A percentile compares a stretch with the other conserved stretches of the same genome.
Evolutionary conservation across 2,888 invertebrate genomes (phyloP).

Genomic region (Meghimatium bilineatum): DNA sequence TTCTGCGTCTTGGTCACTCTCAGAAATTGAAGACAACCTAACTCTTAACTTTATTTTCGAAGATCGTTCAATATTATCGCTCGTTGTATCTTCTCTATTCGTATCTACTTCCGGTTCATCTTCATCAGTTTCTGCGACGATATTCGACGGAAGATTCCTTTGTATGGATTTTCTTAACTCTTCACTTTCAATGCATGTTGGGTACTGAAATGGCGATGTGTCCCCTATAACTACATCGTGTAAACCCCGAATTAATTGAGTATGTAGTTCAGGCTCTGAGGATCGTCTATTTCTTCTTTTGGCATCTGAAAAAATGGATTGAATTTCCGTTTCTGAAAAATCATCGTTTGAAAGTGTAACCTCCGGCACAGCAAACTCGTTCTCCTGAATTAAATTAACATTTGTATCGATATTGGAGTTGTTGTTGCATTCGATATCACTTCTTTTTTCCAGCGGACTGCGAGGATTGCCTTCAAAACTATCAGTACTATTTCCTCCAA

Average conservation of each 20-base stretch:
- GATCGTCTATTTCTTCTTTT: constrained; percentile 14
- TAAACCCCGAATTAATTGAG: constrained; percentile 14
- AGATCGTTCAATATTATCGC: not conserved
- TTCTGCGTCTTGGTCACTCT: constrained; percentile 8
- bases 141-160: constrained; percentile 30
- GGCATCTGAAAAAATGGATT: constrained; percentile 25
- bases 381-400: not conserved
- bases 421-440: not conserved
- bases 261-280: constrained; percentile 33
- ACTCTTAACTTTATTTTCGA: not conserved
- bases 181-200: not conserved
- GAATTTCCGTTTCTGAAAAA: constrained; percentile 2
- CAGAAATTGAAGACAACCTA: constrained; percentile 20
- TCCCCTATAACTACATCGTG: constrained; percentile 7
- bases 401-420: not conserved
- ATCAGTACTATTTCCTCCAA: not conserved
- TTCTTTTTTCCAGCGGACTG: too few relatives aligned
- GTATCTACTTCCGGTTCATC: constrained; percentile 20
- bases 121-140: constrained; percentile 43
- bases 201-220: not conserved
- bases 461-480: not conserved
- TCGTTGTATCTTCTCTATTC: not conserved
- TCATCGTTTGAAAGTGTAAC: not conserved
- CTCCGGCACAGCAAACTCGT: not conserved
- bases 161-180: constrained; percentile 31